Base-by-base conservation (phyloP, 2,888 invertebrate species). In the Tachystola acroxantha region DNA sequence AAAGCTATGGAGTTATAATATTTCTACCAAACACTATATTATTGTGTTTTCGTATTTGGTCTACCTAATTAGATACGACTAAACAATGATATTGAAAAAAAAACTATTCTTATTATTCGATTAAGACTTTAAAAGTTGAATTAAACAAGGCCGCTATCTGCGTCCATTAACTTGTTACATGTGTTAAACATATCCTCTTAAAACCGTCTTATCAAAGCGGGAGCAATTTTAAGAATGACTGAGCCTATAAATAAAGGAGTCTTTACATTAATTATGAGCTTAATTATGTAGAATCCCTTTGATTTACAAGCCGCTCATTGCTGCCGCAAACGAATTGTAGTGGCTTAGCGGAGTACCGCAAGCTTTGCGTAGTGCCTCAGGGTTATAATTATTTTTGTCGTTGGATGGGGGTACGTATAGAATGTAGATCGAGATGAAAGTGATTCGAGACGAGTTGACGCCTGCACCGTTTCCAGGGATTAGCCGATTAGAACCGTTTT, bases 281-380 rank as follows among this genome's bases (percentile, higher is more conserved):
- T 84, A 84, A 85, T 86, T 80, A 81, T 78, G 75, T 81, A 73
- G 81, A 82, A 80, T 85, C 84, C 82, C 84, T 84, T 86, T 86
- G 85, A 86, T 86, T 85, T 85, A 86, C 80, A 82, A 77, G 79
- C 71, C 74, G 75, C 80, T 78, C 78, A 72, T 71, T 74, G 81
- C 79, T 72, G 75, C 84, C 82, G 74, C 82, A 71, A 81, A 81
- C 81, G 84, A 81, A 82, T 77, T 77, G 84, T 76, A 74, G 69
- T 77, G 82, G 84, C 82, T 86, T 86, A 86, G 67, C 70, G 72
- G 66, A 71, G 73, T 65, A 79, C 69, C 76, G 64, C 72, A 64
- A 51, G 67, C 73, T 69, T 63, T 64, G 72, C 64, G 62, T 70
- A 61, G 68, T 62, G 71, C 64, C 54, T 64, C 63, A 63, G 57